Conservation (phyloP, 2,113 vertebrate species). For the Myotis yumanensis region DNA sequence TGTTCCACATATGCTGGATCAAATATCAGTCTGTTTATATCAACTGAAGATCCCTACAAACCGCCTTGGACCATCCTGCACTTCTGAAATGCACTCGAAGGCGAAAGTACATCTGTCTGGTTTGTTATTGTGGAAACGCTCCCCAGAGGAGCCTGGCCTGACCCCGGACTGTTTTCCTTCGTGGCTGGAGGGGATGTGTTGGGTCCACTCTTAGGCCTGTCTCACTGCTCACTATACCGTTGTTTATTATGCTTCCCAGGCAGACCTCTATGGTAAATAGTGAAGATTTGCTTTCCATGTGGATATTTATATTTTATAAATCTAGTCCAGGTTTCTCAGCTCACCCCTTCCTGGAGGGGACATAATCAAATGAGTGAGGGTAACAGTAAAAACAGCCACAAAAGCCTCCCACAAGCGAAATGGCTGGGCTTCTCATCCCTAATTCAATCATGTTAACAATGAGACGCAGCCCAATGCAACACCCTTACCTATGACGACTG, state of each 20-base stretch:
- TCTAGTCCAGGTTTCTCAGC: conserved; percentile 52
- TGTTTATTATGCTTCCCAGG: conserved; percentile 67
- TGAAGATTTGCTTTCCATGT: conserved; percentile 48
- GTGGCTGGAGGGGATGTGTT: background rate
- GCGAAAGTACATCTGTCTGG: conserved; percentile 50
- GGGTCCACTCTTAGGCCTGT: background rate
- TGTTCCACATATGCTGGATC: conserved; percentile 64
- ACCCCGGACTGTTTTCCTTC: conserved; percentile 51
- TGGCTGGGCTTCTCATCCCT: background rate
- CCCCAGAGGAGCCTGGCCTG: conserved; percentile 43
- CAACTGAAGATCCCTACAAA: conserved; percentile 59
- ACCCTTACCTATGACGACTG: accelerated
- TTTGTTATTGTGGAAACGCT: conserved; percentile 61
- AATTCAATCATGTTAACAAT: background rate
- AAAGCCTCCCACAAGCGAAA: background rate
- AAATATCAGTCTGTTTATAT: conserved; percentile 69
- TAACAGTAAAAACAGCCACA: background rate
- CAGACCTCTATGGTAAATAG: conserved; percentile 60
- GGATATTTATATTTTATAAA: conserved; percentile 66
- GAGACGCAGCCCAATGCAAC: background rate
- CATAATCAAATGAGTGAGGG: background rate
- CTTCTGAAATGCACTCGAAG: conserved; percentile 54
- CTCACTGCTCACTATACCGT: background rate
- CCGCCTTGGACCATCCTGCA: conserved; percentile 32
- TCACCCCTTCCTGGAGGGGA: background rate